A percentile compares a stretch with the other conserved stretches of the same genome.
Conservation (phyloP, 2,797 vertebrate genomes). For the Propithecus perrieri region DNA sequence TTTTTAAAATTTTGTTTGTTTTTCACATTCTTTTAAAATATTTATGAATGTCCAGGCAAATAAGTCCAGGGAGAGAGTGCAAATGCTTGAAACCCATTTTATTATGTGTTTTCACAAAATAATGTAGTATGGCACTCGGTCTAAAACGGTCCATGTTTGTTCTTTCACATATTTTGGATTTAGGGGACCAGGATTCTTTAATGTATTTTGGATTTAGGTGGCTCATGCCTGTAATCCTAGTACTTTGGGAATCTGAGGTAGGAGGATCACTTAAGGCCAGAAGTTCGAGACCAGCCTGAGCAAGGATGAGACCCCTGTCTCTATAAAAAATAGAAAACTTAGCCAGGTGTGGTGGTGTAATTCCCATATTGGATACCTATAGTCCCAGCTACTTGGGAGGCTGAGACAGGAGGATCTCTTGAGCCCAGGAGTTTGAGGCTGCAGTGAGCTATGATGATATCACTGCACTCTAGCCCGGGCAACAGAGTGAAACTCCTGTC, state of each 20-base stretch:
- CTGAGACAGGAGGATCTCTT: background rate
- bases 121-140: background rate
- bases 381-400: background rate
- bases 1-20: background rate
- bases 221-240: background rate
- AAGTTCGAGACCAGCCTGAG: background rate
- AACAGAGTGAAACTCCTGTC: background rate
- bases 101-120: slow-evolving; percentile 29
- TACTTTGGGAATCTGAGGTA: background rate
- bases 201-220: background rate
- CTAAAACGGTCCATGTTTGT: slow-evolving; percentile 18
- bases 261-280: background rate
- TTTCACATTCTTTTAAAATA: background rate
- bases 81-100: slow-evolving; percentile 30
- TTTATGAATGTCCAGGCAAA: background rate
- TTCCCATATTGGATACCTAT: background rate
- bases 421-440: background rate
- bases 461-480: background rate
- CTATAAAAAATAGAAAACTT: background rate
- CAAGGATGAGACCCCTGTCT: background rate
- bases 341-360: background rate
- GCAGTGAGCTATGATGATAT: no score
- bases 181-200: background rate
- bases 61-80: background rate
- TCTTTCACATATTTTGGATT: background rate